A percentile compares a stretch with the other conserved stretches of the same genome.
These are phyloP conservation scores for Antechinus stuartii DNA, from an alignment of 2,113 vertebrate species.

Conservation along the genomic window DNA sequence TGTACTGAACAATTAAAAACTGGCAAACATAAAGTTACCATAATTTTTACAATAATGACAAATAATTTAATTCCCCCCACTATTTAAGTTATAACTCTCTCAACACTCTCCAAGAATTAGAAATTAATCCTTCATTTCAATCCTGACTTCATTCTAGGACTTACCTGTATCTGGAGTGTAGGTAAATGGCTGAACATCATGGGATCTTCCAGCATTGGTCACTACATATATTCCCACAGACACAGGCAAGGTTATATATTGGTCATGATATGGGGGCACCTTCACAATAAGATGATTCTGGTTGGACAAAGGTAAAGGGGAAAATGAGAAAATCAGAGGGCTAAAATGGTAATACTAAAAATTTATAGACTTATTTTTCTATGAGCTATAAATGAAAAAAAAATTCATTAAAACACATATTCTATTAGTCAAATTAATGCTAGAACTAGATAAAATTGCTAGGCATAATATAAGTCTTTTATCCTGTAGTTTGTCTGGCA, in stretches of 20 bases:
- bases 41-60: neutral
- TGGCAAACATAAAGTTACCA: neutral
- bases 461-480: neutral
- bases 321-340: slow-evolving; percentile 28
- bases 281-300: slow-evolving; percentile 99
- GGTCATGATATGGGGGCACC: slow-evolving; percentile 96
- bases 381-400: slow-evolving; percentile 46
- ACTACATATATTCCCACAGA: slow-evolving; percentile 96
- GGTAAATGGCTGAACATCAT: slow-evolving; percentile 96
- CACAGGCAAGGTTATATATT: slow-evolving; percentile 90
- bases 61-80: neutral
- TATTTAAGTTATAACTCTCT: neutral
- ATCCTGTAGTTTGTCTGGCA: neutral
- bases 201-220: slow-evolving; percentile 96
- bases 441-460: neutral
- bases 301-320: slow-evolving; percentile 39
- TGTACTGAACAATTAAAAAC: neutral
- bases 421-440: slow-evolving; percentile 47
- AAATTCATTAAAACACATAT: slow-evolving; percentile 34
- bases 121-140: slow-evolving; percentile 47
- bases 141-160: slow-evolving; percentile 65
- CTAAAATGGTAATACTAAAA: neutral
- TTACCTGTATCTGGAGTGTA: slow-evolving; percentile 97
- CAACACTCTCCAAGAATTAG: slow-evolving; percentile 33
- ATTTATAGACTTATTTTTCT: slow-evolving; percentile 38